phyloP scores from a whole-genome alignment of 1,140 invertebrate genomes.

The Monomorium pharaonis region DNA sequence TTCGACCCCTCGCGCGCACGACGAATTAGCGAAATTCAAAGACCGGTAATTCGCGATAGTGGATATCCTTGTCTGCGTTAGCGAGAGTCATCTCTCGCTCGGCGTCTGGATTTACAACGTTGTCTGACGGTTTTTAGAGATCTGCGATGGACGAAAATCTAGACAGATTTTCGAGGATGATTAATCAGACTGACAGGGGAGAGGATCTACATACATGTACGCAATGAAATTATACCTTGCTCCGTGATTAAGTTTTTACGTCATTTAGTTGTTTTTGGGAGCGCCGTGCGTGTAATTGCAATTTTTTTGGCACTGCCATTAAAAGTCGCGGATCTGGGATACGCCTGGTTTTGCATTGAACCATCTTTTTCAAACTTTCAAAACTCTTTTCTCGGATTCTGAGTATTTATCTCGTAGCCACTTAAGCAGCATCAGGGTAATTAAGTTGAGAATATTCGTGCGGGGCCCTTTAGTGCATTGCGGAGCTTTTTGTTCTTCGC shows the following conservation, averaged over 20 bases:
- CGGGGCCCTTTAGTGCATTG: slow-evolving; percentile 67
- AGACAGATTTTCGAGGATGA: slow-evolving; percentile 2
- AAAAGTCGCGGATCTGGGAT: too few relatives aligned
- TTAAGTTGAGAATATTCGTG: slow-evolving; percentile 80
- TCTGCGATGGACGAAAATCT: not conserved
- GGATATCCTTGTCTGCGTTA: slow-evolving; percentile 49
- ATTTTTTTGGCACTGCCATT: not conserved
- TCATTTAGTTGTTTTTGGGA: not conserved
- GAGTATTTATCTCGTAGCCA: slow-evolving; percentile 32
- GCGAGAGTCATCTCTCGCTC: slow-evolving; percentile 6
- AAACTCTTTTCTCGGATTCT: slow-evolving; percentile 7
- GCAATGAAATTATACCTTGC: not conserved
- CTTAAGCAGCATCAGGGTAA: slow-evolving; percentile 68
- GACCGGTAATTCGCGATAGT: slow-evolving; percentile 33
- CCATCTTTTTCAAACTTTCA: not conserved
- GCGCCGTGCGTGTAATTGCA: not conserved
- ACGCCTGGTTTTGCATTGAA: not conserved
- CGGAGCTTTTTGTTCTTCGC: slow-evolving; percentile 72
- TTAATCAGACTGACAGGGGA: not conserved
- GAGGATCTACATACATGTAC: not conserved
- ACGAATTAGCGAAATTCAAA: slow-evolving; percentile 63
- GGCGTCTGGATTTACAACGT: not conserved
- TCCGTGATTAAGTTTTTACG: not conserved
- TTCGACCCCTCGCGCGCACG: slow-evolving; percentile 31
- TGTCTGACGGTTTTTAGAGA: not conserved